Evolutionary conservation across 2,888 invertebrate species (phyloP).

Genomic region (Philaethria dido): DNA sequence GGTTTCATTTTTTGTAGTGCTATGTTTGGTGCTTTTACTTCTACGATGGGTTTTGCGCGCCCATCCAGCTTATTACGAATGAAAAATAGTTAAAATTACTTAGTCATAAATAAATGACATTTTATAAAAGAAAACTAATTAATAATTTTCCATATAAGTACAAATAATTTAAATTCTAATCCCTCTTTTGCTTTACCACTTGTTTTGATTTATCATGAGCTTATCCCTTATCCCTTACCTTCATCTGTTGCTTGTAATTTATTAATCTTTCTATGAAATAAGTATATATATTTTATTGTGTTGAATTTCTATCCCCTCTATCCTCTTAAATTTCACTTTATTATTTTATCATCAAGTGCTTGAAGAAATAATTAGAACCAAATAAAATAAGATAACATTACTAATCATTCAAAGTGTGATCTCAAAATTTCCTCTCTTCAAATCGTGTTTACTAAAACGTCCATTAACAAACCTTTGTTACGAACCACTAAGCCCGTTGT

Average conservation of each 20-base stretch:
- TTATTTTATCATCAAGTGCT: not conserved
- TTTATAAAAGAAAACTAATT: not conserved
- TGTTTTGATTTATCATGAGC: not conserved
- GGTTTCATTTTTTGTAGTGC: slow-evolving; percentile 66
- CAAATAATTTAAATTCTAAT: not conserved
- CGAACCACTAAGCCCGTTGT: not conserved
- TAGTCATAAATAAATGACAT: not conserved
- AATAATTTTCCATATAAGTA: not conserved
- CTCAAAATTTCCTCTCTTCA: slow-evolving; percentile 14
- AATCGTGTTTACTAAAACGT: not conserved
- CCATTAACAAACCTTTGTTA: slow-evolving; percentile 5
- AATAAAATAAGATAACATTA: not conserved
- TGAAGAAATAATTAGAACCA: not conserved
- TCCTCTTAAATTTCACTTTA: not conserved
- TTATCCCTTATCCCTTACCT: not conserved
- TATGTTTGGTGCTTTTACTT: slow-evolving; percentile 65
- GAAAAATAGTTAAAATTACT: not conserved
- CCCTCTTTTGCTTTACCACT: not conserved
- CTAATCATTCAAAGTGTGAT: slow-evolving; percentile 14
- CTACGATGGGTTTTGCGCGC: slow-evolving; percentile 62
- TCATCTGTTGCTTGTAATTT: not conserved
- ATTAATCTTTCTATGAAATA: not conserved
- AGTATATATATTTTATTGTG: not conserved
- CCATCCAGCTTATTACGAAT: slow-evolving; percentile 30
- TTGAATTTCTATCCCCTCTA: not conserved